Conservation (phyloP, 37 sponge, comb jelly and placozoan genomes). For the Haliclona indistincta region DNA sequence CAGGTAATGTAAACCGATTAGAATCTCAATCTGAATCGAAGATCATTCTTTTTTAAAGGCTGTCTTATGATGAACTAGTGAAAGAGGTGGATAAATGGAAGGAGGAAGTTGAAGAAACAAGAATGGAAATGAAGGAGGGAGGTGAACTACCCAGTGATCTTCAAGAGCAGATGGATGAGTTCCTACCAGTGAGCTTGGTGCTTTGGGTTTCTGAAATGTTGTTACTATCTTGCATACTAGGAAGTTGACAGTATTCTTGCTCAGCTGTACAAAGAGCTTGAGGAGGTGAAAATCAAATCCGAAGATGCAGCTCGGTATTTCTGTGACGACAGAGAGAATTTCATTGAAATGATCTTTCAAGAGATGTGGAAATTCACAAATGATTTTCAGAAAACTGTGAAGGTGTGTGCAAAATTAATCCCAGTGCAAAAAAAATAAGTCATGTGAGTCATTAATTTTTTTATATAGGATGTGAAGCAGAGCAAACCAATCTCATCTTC, state of each 20-base stretch:
- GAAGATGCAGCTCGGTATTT: not conserved
- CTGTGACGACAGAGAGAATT: constrained; percentile 11
- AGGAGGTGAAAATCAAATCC: constrained; percentile 1
- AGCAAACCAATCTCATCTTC: not conserved
- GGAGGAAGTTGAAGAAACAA: not conserved
- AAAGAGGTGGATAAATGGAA: not conserved
- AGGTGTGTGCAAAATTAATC: not conserved
- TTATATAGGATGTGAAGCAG: not conserved
- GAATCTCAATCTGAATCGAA: not conserved
- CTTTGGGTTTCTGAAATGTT: too few species aligned
- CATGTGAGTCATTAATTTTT: too few species aligned
- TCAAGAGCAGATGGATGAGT: not conserved
- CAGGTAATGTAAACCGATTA: constrained; percentile 14
- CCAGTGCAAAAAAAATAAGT: too few species aligned
- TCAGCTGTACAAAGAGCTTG: not conserved
- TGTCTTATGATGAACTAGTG: not conserved
- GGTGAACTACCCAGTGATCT: constrained; percentile 13
- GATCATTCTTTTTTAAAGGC: not conserved
- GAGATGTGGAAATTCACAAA: constrained; percentile 16
- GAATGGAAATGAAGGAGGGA: not conserved
- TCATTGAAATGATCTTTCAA: constrained; percentile 9
- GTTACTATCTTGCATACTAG: too few species aligned
- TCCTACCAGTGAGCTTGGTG: constrained; percentile 8
- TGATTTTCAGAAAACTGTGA: not conserved
- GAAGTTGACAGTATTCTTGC: not conserved